Percentiles rank a stretch among this genome's conserved stretches.
These are phyloP conservation scores for Bhutanitis thaidina DNA, from an alignment of 2,888 invertebrate genomes.

Conservation along the genomic window DNA sequence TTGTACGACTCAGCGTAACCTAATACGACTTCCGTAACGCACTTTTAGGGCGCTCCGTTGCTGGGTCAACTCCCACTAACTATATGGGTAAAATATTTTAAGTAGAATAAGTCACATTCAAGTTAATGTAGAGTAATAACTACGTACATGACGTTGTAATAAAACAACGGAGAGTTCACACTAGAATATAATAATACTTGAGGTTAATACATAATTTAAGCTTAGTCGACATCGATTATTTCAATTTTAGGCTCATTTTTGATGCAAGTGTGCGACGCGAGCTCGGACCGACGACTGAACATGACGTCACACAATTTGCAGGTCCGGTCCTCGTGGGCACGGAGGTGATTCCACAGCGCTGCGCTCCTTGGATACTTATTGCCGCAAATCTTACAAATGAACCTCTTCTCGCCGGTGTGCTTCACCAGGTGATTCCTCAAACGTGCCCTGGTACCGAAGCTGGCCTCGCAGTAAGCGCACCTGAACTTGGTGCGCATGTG, in stretches of 20 bases:
- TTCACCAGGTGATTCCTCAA: conserved; percentile 1
- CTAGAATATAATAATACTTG: conserved; percentile 3
- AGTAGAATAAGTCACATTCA: too few species aligned
- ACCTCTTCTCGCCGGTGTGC: conserved; percentile 1
- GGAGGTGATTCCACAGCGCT: not conserved
- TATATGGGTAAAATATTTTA: too few species aligned
- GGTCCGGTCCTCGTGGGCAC: not conserved
- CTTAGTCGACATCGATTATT: not conserved
- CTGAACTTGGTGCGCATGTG: not conserved
- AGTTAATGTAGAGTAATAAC: too few species aligned
- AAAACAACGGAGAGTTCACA: not conserved
- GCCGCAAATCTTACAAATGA: not conserved
- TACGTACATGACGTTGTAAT: too few species aligned
- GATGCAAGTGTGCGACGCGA: not conserved
- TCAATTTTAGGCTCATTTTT: not conserved
- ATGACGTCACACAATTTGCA: not conserved
- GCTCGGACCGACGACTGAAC: not conserved
- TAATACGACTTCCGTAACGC: too few species aligned
- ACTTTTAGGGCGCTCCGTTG: too few species aligned
- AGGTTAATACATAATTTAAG: not conserved
- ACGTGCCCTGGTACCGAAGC: not conserved
- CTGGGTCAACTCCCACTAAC: too few species aligned
- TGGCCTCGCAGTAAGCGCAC: not conserved
- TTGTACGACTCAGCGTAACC: too few species aligned
- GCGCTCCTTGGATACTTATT: not conserved